Evolutionary conservation across 1,140 invertebrate genomes (phyloP).

Genomic region (Aphelinus atriplicis): DNA sequence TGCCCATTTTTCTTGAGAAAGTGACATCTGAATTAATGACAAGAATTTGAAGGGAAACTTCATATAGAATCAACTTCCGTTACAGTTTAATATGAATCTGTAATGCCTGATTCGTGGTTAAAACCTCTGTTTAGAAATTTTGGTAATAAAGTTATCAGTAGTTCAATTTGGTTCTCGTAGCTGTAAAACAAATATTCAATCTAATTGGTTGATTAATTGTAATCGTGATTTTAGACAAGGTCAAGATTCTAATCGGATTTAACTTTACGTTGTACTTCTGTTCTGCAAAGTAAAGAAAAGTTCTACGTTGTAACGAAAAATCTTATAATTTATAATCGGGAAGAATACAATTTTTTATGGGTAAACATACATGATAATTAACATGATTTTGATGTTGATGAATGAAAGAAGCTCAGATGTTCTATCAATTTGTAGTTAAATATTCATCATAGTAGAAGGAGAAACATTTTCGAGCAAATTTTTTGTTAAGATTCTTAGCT

Average conservation of each 20-base stretch:
- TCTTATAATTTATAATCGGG: constrained; percentile 4
- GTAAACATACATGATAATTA: not conserved
- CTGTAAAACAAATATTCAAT: too few species aligned
- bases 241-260: not conserved
- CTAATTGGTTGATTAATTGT: not conserved
- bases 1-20: too few species aligned
- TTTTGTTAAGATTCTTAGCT: not conserved
- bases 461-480: not conserved
- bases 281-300: not conserved
- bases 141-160: too few species aligned
- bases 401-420: constrained; percentile 1
- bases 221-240: constrained; percentile 5
- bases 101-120: too few species aligned
- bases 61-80: too few species aligned
- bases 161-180: too few species aligned
- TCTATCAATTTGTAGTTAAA: not conserved
- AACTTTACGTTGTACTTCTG: constrained; percentile 9
- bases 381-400: constrained; percentile 6
- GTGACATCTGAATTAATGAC: too few species aligned
- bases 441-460: not conserved
- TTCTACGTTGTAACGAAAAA: not conserved
- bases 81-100: too few species aligned
- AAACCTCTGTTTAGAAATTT: too few species aligned
- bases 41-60: too few species aligned
- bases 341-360: constrained; percentile 6